phyloP scores from a whole-genome alignment of 2,113 vertebrate genomes.

The Pomatorhinus ruficollis region DNA sequence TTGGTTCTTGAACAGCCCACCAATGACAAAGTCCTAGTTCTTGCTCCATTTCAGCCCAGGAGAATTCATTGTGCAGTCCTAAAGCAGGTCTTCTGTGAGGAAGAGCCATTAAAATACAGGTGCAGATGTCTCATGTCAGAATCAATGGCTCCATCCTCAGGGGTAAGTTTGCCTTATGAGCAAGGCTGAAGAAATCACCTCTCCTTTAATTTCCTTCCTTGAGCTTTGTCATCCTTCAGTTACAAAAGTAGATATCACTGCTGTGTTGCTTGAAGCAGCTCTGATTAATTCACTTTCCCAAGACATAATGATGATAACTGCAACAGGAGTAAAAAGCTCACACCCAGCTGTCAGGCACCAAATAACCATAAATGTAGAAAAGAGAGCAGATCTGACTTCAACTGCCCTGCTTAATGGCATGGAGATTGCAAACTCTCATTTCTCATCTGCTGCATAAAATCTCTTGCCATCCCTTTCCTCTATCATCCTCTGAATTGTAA shows the following conservation, averaged over 20 bases:
- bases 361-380: neutral
- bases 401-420: neutral
- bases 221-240: neutral
- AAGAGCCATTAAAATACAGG: neutral
- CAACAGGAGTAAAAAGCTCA: neutral
- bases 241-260: neutral
- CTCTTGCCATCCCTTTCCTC: neutral
- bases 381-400: neutral
- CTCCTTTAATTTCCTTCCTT: neutral
- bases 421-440: neutral
- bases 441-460: neutral
- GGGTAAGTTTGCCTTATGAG: neutral
- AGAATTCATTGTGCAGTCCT: neutral
- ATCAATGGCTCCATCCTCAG: neutral
- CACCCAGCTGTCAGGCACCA: neutral
- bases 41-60: neutral
- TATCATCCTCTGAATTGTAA: neutral
- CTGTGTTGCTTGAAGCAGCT: neutral
- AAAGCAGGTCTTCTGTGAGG: neutral
- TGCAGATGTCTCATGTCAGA: neutral
- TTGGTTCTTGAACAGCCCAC: neutral
- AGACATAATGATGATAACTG: neutral
- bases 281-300: neutral
- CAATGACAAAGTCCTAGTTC: neutral
- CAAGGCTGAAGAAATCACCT: neutral